Evolutionary conservation across 2,797 vertebrate genomes (phyloP).

Genomic region (Falco concolor): DNA sequence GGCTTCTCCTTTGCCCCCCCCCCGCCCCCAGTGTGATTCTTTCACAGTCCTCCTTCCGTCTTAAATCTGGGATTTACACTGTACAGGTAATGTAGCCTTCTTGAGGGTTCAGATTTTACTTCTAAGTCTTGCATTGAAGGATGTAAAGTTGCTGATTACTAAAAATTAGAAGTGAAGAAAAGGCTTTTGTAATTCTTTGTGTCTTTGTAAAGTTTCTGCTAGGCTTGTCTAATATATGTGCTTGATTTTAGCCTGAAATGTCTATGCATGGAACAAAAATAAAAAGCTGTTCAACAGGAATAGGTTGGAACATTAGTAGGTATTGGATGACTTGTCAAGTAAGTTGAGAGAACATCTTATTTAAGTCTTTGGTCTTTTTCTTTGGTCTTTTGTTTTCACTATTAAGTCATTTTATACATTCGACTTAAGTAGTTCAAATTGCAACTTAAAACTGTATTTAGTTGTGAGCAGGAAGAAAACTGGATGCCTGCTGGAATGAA

Average conservation of each 20-base stretch:
- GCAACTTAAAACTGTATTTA: neutral
- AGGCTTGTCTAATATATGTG: neutral
- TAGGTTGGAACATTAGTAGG: neutral
- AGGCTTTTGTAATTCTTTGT: neutral
- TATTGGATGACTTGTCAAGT: slow-evolving; percentile 19
- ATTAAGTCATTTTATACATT: neutral
- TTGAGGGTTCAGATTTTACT: neutral
- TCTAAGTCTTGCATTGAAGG: neutral
- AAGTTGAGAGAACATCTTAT: slow-evolving; percentile 12
- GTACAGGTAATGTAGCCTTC: neutral
- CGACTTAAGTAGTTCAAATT: neutral
- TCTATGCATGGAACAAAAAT: neutral
- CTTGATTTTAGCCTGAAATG: neutral
- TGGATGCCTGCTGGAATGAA: slow-evolving; percentile 13
- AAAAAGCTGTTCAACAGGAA: slow-evolving; percentile 35
- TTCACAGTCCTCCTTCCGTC: neutral
- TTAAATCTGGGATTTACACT: neutral
- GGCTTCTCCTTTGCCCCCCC: no score
- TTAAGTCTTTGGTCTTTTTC: slow-evolving; percentile 7
- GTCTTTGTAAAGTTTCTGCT: neutral
- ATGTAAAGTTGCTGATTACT: neutral
- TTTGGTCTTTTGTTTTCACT: neutral
- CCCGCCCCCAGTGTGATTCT: neutral
- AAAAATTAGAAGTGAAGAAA: neutral
- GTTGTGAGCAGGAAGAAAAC: slow-evolving; percentile 26